Percentiles rank a stretch among this genome's conserved stretches.
phyloP scores from a whole-genome alignment of 92 coral and sea anemone genomes.

The Ricordea florida region DNA sequence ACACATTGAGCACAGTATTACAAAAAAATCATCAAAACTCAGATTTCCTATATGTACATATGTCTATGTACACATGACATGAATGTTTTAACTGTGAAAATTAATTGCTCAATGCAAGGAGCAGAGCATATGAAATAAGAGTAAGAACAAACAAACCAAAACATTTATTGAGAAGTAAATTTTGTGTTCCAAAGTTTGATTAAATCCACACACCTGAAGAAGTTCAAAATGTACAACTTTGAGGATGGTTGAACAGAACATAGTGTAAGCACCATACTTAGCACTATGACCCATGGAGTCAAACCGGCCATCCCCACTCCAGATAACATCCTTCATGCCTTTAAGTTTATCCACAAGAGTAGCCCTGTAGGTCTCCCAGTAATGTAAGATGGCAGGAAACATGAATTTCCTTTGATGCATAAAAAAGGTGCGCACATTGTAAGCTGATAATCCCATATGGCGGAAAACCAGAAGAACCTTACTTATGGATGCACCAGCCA shows the following conservation, averaged over 20 bases:
- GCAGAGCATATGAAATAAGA: too few species aligned
- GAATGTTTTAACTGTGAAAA: too few species aligned
- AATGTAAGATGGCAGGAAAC: constrained; percentile 40
- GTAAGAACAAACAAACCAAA: too few species aligned
- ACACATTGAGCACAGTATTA: too few species aligned
- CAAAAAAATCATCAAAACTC: too few species aligned
- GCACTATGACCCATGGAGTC: constrained; percentile 65
- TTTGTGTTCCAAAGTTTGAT: too few species aligned
- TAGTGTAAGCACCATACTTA: constrained; percentile 57
- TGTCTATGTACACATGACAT: too few species aligned
- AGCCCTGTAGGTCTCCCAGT: constrained; percentile 53
- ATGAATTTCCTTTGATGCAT: constrained; percentile 50
- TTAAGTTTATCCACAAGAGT: constrained; percentile 24
- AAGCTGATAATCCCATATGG: constrained; percentile 53
- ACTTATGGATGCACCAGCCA: constrained; percentile 54
- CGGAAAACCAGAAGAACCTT: constrained; percentile 32
- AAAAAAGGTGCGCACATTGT: constrained; percentile 51
- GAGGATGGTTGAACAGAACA: constrained; percentile 23
- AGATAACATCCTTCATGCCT: constrained; percentile 24
- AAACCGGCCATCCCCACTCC: constrained; percentile 74
- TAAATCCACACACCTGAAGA: constrained; percentile 54
- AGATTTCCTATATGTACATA: too few species aligned
- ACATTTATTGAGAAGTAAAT: too few species aligned
- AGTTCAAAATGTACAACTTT: constrained; percentile 57
- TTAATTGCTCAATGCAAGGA: too few species aligned